Base-by-base conservation (phyloP, 1,140 invertebrate species). In the Trichonephila clavipes region DNA sequence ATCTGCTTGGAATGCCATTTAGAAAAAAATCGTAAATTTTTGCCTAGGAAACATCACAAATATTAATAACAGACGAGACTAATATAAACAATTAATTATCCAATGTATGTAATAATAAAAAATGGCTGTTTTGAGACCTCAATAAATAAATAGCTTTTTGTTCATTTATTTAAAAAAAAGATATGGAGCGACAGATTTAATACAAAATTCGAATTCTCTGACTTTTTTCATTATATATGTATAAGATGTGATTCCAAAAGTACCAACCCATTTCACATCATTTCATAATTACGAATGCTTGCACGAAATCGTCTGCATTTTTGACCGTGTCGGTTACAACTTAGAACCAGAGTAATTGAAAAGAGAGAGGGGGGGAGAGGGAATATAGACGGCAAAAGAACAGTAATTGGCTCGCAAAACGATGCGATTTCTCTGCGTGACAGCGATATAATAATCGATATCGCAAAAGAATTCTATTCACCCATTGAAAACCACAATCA, bases 401-500 rank as follows among this genome's bases (percentile, higher is more conserved):
- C 86, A 66, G 34, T 88, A 88, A 88, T 88, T 88, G 86, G 86
- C 64, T 88, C 34, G 86, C 34, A 34, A 88, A 66, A 66, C 44
- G 61, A 88, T 88, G 66, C 86, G 86, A 88, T 88, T 64, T 66
- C 12, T 59, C 59, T 34, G 83, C 86, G 86, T 88, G 86, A 64
- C 86, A 18, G 18, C 12, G 28, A 64, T 66, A 19, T 21, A 66
- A 88, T 88, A 85, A 85, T 85, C 83, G 83, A 85, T 85, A 85
- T 51, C n/a, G 83, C 3, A n/a, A 51, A 61, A 85, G 58, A 85
- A 85, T 85, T 77, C 82, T 58, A 85, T 85, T 14, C 34, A 1
- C 61, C 28, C 21, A 88, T 88, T 88, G 21, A 88, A 40, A 88
- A 44, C 62, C 19, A 16, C 61, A 88, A 88, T 34, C 44, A 24